Conservation (phyloP, 1,140 invertebrate species). For the Grapholita molesta region DNA sequence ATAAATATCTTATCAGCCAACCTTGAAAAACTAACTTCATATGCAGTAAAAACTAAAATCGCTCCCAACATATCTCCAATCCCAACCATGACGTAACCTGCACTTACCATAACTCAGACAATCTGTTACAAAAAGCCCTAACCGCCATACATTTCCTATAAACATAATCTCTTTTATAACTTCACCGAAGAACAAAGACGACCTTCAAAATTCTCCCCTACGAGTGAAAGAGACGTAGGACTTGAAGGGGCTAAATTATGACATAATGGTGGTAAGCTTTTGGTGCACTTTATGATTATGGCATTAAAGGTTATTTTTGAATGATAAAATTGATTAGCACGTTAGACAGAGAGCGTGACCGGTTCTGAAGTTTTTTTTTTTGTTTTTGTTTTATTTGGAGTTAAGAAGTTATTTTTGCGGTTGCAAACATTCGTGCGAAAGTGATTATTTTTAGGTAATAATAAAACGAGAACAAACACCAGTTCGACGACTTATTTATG, state of each 20-base stretch:
- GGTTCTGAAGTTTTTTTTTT: not conserved
- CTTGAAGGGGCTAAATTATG: constrained; percentile 25
- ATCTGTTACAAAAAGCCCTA: not conserved
- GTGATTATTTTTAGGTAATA: not conserved
- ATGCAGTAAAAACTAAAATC: not conserved
- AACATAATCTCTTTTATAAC: not conserved
- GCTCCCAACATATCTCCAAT: not conserved
- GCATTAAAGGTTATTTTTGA: not conserved
- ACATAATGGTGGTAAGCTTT: constrained; percentile 19
- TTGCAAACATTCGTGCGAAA: not conserved
- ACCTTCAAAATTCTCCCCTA: constrained; percentile 1
- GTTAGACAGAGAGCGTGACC: constrained; percentile 11
- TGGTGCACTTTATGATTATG: not conserved
- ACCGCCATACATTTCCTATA: not conserved
- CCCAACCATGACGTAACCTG: not conserved
- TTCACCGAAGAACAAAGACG: constrained; percentile 20
- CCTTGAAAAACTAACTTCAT: not conserved
- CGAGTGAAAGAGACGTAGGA: not conserved
- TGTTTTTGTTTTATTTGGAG: not conserved
- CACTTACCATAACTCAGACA: not conserved
- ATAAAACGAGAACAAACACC: not conserved
- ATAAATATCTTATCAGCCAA: not conserved
- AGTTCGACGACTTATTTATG: not conserved
- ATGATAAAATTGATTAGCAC: not conserved
- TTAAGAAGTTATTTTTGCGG: not conserved